Base-by-base conservation (phyloP, 2,888 invertebrate genomes). In the Teleogryllus oceanicus region DNA sequence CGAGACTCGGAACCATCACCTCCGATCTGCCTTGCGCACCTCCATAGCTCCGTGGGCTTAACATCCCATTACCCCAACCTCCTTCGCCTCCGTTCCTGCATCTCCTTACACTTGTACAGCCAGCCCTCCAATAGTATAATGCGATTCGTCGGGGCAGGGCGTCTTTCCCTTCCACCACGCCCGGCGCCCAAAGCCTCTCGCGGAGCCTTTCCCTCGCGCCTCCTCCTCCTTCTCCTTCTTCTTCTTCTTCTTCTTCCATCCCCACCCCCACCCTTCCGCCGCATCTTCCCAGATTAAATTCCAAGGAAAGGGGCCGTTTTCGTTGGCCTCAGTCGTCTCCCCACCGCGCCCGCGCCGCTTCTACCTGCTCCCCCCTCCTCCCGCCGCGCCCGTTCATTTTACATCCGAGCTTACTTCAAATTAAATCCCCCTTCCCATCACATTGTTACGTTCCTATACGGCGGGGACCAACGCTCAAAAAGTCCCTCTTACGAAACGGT, bases 281-380 rank as follows among this genome's bases (percentile, higher is more conserved):
- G 16, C 74, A 79, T 79, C 79, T 79, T 79, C 62, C 76, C 74
- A 79, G 79, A 77, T 76, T 50, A 50, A 50, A 79, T 74, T 62
- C 62, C 79, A 79, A 79, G 79, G 79, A 79, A 79, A 79, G 80
- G 77, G 80, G 78, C 78, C 75, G 78, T 80, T 80, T 80, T 80
- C 80, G 50, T 78, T 49, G 62, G 49, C 79, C 18, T 74, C 50
- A 49, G 37, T 51, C 79, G 62, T 77, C 49, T 76, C 49, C 74
- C 49, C 49, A 21, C 62, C 16, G n/a, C 37, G n/a, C 21, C 62
- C 49, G n/a, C 74, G 16, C 3, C 75, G n/a, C 16, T n/a, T 76
- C 79, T 79, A 76, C 76, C 62, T 74, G 76, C 75, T 21, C 11
- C 79, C 79, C 76, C 49, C 20, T 21, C 79, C 77, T 49, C 49